Base-by-base conservation (phyloP, 2,113 vertebrate species). In the Neolamprologus sp. region DNA sequence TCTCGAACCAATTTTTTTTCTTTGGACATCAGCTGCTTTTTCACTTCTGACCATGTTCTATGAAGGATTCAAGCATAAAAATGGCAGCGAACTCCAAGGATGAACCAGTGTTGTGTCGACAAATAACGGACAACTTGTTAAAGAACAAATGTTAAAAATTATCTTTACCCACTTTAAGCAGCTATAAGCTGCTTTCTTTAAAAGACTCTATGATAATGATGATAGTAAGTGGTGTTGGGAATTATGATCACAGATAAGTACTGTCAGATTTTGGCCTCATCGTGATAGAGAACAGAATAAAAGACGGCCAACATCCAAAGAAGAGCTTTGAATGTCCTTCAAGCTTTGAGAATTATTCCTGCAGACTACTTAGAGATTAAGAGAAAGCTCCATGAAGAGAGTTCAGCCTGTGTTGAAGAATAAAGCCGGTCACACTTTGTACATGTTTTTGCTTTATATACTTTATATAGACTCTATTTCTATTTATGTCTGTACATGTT, bases 251-350 rank as follows among this genome's bases (percentile, higher is more conserved):
- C 57, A 60, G 57, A 33, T 35, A 4, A 63, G 58, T 63, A 10
- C 16, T 33, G 58, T 63, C 58, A 33, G 30, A 63, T 35, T 63
- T 35, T 63, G 17, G 58, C 58, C 58, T 63, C 57, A 63, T 11
- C 9, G 5, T 19, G 58, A 63, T 33, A 19, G 0, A 4, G 58
- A 63, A 35, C 30, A 7, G 60, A 65, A 65, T 33, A 65, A 65
- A 21, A 37, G 60, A n/a, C 4, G 11, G 19, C 60, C 19, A n/a
- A 37, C 19, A 65, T n/a, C 19, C 0, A 65, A 65, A n/a, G 0
- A 65, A 65, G 4, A 65, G 19, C 60, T 65, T 65, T 65, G 33
- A 65, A 65, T 65, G 60, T 37, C 33, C 60, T 65, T 65, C 4
- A 65, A 37, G 60, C 33, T 12, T 13, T 3, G 60, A 65, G 60